Percentiles rank a stretch among this genome's conserved stretches.
These are phyloP conservation scores for Phyllotis vaccarum DNA, from an alignment of 2,797 vertebrate species.

Conservation along the genomic window DNA sequence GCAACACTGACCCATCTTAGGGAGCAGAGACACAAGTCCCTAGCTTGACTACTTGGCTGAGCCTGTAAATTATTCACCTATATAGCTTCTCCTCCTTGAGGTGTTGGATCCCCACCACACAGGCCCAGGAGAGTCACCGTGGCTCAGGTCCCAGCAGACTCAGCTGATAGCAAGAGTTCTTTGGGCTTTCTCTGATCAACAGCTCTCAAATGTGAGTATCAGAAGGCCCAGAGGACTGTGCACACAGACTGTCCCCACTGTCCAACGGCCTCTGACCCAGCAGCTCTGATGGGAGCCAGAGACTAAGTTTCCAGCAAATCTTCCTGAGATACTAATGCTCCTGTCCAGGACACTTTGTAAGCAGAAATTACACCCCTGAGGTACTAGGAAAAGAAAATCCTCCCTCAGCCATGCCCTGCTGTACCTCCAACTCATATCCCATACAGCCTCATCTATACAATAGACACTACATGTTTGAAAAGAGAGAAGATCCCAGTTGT, in stretches of 20 bases:
- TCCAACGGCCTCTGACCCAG: neutral
- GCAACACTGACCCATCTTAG: neutral
- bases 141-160: neutral
- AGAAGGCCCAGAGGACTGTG: neutral
- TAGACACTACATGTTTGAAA: neutral
- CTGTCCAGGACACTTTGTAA: neutral
- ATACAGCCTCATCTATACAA: neutral
- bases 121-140: neutral
- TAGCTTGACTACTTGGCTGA: neutral
- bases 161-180: neutral
- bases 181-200: neutral
- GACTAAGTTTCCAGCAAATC: neutral
- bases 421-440: neutral
- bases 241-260: neutral
- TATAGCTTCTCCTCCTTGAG: neutral
- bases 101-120: neutral
- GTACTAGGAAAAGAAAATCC: neutral
- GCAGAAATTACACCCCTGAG: neutral
- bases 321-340: neutral
- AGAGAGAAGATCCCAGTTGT: neutral
- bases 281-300: neutral
- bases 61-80: neutral
- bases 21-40: neutral
- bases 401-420: too few relatives aligned
- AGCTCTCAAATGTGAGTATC: neutral